Conservation (phyloP, 2,797 vertebrate species). For the Tolypeutes matacus region DNA sequence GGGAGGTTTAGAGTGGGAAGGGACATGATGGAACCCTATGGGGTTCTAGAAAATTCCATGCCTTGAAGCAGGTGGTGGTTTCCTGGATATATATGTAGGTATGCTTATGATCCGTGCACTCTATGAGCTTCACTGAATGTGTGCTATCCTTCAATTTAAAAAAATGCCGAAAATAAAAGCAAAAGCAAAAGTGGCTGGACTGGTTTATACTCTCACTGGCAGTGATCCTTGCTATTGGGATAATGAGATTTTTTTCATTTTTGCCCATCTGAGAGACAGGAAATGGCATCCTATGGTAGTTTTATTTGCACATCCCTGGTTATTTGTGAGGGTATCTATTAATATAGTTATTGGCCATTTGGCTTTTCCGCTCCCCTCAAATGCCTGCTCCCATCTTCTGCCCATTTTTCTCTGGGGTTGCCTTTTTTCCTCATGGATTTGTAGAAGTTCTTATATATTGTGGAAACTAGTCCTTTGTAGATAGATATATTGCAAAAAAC, state of each 20-base stretch:
- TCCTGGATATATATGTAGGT: not conserved
- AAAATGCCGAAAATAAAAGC: constrained; percentile 24
- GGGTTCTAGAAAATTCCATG: not conserved
- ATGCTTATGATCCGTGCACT: not conserved
- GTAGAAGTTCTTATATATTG: not conserved
- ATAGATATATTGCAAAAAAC: not conserved
- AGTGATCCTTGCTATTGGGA: not conserved
- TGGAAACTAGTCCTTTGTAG: not conserved
- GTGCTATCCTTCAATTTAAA: not conserved
- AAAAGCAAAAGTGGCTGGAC: not conserved
- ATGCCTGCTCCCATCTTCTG: not conserved
- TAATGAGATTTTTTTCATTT: not conserved
- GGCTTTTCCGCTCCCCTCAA: not conserved
- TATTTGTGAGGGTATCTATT: not conserved
- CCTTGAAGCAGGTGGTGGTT: not conserved
- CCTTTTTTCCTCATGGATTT: not conserved
- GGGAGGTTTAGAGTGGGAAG: not conserved
- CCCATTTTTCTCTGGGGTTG: not conserved
- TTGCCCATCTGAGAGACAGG: not conserved
- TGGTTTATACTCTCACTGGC: not conserved
- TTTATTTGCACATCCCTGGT: not conserved
- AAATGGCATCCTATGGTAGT: too few species aligned
- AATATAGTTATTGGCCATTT: not conserved
- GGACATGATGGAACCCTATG: not conserved
- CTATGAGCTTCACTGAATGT: not conserved